phyloP scores from a whole-genome alignment of 2,797 vertebrate species.

The Ibycter americanus region DNA sequence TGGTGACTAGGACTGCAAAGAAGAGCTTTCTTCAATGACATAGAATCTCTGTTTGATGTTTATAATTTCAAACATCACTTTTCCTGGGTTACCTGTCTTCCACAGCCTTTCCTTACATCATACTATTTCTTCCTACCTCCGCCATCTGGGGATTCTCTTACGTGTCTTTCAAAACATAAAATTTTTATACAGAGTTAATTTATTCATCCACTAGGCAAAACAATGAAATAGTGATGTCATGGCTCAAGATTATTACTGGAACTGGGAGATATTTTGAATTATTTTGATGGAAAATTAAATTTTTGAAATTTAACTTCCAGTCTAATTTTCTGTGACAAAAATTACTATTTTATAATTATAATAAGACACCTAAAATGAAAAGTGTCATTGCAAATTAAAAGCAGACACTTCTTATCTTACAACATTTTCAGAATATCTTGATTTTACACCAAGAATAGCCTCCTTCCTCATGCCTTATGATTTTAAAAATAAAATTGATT shows the following conservation, averaged over 20 bases:
- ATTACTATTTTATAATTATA: background rate
- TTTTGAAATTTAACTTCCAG: background rate
- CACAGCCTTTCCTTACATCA: background rate
- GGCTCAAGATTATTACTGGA: background rate
- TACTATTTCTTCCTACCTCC: background rate
- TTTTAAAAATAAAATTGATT: background rate
- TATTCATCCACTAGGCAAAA: background rate
- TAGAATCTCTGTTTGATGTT: background rate
- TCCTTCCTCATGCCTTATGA: rapidly evolving
- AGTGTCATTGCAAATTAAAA: background rate
- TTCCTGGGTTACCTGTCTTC: background rate
- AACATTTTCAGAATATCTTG: background rate
- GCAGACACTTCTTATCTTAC: background rate
- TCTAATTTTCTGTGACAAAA: background rate
- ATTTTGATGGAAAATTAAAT: background rate
- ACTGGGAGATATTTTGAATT: background rate
- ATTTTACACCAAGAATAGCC: background rate
- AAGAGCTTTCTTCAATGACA: background rate
- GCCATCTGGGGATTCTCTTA: background rate
- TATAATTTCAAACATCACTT: background rate
- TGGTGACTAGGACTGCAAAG: background rate
- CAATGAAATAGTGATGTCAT: background rate
- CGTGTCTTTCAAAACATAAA: background rate
- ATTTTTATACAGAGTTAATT: background rate
- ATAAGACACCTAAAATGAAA: background rate